phyloP scores from a whole-genome alignment of 2,797 vertebrate genomes.

The Eupleurogrammus muticus region DNA sequence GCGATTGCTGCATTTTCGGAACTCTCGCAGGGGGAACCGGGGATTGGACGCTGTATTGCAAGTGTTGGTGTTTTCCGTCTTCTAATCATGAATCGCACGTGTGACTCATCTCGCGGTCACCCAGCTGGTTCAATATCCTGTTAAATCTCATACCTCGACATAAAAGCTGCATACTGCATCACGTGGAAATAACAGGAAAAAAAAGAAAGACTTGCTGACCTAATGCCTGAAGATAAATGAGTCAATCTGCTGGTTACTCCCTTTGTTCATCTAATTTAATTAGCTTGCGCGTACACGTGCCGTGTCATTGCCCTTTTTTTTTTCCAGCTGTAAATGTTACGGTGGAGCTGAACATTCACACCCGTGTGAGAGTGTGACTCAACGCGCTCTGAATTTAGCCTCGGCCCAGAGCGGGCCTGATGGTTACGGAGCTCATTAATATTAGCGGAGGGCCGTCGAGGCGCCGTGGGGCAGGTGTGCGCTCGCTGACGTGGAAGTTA shows the following conservation, averaged over 20 bases:
- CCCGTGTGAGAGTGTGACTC: slow-evolving; percentile 25
- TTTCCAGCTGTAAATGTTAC: slow-evolving; percentile 13
- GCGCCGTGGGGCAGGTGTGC: slow-evolving; percentile 48
- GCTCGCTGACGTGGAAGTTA: slow-evolving; percentile 35
- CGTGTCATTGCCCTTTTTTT: slow-evolving; percentile 8
- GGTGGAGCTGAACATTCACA: slow-evolving; percentile 29
- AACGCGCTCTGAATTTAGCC: slow-evolving; percentile 11
- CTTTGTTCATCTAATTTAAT: neutral
- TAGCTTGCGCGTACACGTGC: neutral
- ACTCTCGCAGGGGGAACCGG: neutral
- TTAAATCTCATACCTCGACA: slow-evolving; percentile 22
- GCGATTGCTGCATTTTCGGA: slow-evolving; percentile 11
- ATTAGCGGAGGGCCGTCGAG: slow-evolving; percentile 13
- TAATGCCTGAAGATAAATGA: slow-evolving; percentile 4
- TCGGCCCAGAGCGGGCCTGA: neutral
- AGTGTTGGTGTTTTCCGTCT: slow-evolving; percentile 44
- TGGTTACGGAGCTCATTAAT: slow-evolving; percentile 33
- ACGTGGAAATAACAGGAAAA: slow-evolving; percentile 7
- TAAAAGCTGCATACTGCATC: neutral
- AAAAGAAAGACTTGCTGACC: neutral
- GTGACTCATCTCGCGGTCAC: slow-evolving; percentile 56
- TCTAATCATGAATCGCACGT: slow-evolving; percentile 52
- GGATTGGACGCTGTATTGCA: slow-evolving; percentile 9
- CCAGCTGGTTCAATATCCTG: slow-evolving; percentile 8
- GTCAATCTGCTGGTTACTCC: slow-evolving; percentile 3